A percentile compares a stretch with the other conserved stretches of the same genome.
These are phyloP conservation scores for Gastrophysa polygoni DNA, from an alignment of 2,888 invertebrate genomes.

Conservation along the genomic window DNA sequence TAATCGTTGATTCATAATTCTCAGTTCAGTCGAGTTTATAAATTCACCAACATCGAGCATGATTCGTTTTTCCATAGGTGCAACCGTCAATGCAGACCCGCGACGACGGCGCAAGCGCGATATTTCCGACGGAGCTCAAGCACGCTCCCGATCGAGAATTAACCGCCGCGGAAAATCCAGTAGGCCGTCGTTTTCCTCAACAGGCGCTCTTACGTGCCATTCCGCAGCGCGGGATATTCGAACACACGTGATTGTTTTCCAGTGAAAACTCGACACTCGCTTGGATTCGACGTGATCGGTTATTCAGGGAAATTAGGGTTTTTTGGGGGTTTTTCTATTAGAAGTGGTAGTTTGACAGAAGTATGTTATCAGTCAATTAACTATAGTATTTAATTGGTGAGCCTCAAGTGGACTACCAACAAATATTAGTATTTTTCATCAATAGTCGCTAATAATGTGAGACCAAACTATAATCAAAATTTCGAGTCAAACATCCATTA, in stretches of 20 bases:
- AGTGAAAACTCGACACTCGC: background rate
- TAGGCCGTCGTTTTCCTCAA: constrained; percentile 31
- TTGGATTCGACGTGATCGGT: background rate
- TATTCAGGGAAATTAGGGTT: background rate
- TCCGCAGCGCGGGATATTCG: constrained; percentile 19
- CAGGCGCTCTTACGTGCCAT: constrained; percentile 22
- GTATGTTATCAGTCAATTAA: too few relatives aligned
- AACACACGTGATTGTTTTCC: constrained; percentile 23
- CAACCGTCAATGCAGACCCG: constrained; percentile 18
- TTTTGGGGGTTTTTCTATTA: background rate
- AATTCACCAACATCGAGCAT: too few relatives aligned
- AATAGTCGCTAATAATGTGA: too few relatives aligned
- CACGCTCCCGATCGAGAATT: constrained; percentile 26
- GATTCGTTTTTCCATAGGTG: too few relatives aligned
- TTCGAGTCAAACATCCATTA: too few relatives aligned
- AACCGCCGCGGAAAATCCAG: constrained; percentile 28
- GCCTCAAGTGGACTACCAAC: too few relatives aligned
- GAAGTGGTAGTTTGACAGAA: too few relatives aligned
- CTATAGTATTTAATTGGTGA: too few relatives aligned
- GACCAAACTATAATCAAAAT: too few relatives aligned
- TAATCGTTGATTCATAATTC: too few relatives aligned
- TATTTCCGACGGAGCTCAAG: constrained; percentile 25
- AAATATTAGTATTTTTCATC: too few relatives aligned
- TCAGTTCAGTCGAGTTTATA: too few relatives aligned
- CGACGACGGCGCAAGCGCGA: constrained; percentile 12